Evolutionary conservation across 1,140 invertebrate species (phyloP).

Genomic region (Drosophila pachea): DNA sequence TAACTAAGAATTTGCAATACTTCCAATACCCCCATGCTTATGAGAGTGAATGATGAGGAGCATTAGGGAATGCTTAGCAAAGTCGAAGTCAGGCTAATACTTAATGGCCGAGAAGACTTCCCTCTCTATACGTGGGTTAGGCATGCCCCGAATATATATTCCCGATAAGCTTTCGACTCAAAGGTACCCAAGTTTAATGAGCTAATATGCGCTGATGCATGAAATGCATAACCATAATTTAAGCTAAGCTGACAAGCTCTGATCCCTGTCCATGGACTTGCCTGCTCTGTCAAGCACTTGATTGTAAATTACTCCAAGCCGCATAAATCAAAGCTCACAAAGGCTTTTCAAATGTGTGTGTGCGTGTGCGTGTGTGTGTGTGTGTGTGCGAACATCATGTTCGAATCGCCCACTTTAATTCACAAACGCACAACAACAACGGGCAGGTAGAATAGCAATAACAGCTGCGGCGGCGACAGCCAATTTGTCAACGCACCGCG

Average conservation of each 20-base stretch:
- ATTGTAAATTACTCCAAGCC: slow-evolving; percentile 65
- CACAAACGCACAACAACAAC: slow-evolving; percentile 1
- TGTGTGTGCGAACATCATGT: too few relatives aligned
- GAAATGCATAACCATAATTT: slow-evolving; percentile 32
- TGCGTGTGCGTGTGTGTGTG: not conserved
- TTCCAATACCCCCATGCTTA: not conserved
- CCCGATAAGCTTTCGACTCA: slow-evolving; percentile 22
- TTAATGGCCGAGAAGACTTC: too few relatives aligned
- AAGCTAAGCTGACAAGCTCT: slow-evolving; percentile 23
- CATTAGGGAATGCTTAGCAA: not conserved
- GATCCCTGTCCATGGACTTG: slow-evolving; percentile 21
- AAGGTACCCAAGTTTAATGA: slow-evolving; percentile 6
- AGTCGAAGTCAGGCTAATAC: too few relatives aligned
- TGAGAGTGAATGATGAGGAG: not conserved
- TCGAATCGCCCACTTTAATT: slow-evolving; percentile 21
- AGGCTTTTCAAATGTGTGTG: slow-evolving; percentile 33
- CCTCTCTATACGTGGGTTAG: not conserved
- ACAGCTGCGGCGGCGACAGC: slow-evolving; percentile 45
- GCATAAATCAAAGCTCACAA: slow-evolving; percentile 68
- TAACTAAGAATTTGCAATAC: not conserved
- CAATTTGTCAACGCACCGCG: slow-evolving; percentile 61
- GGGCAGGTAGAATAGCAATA: slow-evolving; percentile 23
- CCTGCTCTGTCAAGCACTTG: slow-evolving; percentile 26
- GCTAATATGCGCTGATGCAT: slow-evolving; percentile 19
- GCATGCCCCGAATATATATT: slow-evolving; percentile 1